phyloP scores from a whole-genome alignment of 2,113 vertebrate genomes.

The Eptesicus fuscus region DNA sequence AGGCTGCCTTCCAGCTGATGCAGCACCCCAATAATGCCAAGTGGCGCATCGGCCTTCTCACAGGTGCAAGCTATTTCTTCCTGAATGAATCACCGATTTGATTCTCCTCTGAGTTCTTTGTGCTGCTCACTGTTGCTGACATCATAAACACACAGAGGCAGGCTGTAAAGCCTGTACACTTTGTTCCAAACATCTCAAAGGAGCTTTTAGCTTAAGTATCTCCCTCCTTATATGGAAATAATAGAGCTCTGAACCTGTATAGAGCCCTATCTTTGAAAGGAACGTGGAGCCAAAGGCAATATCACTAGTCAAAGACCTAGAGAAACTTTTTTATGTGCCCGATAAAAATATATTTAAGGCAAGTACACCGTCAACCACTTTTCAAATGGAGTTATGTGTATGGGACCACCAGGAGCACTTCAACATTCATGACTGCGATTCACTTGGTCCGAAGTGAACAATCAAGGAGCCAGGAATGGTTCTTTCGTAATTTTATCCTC shows the following conservation, averaged over 20 bases:
- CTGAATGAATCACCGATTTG: slow-evolving; percentile 39
- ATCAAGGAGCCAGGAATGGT: not conserved
- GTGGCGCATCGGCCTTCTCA: slow-evolving; percentile 48
- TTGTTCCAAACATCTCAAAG: slow-evolving; percentile 27
- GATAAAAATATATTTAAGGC: not conserved
- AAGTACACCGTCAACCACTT: not conserved
- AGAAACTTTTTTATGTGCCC: not conserved
- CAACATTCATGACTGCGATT: not conserved
- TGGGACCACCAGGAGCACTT: not conserved
- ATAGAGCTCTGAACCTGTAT: not conserved
- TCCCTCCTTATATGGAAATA: not conserved
- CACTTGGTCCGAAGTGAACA: not conserved
- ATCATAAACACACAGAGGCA: not conserved
- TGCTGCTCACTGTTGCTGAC: not conserved
- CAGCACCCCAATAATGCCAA: slow-evolving; percentile 58
- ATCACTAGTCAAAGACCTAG: not conserved
- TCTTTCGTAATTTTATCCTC: not conserved
- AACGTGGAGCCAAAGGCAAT: not conserved
- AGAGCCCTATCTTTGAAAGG: not conserved
- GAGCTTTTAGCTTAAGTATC: not conserved
- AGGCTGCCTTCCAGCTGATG: slow-evolving; percentile 59
- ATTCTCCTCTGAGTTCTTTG: not conserved
- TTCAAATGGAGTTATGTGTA: not conserved
- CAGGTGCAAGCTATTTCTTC: slow-evolving; percentile 59
- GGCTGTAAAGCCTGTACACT: not conserved